Conservation (phyloP, 2,113 vertebrate genomes). For the Lanius ludovicianus region DNA sequence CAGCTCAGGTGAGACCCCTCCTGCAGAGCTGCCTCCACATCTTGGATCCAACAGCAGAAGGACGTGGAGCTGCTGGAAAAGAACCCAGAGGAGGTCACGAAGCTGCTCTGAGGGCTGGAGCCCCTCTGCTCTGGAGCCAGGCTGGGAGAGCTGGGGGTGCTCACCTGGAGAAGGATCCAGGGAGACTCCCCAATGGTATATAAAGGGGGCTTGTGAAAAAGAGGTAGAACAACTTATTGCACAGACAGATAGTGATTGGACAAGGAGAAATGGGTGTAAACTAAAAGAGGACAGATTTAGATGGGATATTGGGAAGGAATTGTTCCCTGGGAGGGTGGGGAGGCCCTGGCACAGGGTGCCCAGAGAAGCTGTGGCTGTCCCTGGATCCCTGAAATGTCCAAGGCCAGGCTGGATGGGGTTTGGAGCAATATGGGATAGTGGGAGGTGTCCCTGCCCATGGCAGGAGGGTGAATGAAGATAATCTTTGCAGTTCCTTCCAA, state of each 20-base stretch:
- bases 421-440: background rate
- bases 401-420: rapidly evolving
- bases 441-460: background rate
- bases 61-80: background rate
- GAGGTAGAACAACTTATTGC: background rate
- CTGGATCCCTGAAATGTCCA: background rate
- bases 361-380: background rate
- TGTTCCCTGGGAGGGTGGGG: rapidly evolving
- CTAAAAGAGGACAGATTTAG: background rate
- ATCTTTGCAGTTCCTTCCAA: background rate
- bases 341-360: background rate
- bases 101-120: background rate
- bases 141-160: background rate
- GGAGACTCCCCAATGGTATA: background rate
- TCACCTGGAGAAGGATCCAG: background rate
- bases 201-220: background rate
- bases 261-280: background rate
- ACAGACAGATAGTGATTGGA: background rate
- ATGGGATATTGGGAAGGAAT: background rate
- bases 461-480: background rate
- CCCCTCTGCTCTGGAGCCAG: background rate
- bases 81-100: rapidly evolving
- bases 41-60: rapidly evolving
- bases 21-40: background rate
- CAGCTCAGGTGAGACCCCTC: rapidly evolving